phyloP scores from a whole-genome alignment of 1,140 invertebrate genomes.

The Anoplophora glabripennis region DNA sequence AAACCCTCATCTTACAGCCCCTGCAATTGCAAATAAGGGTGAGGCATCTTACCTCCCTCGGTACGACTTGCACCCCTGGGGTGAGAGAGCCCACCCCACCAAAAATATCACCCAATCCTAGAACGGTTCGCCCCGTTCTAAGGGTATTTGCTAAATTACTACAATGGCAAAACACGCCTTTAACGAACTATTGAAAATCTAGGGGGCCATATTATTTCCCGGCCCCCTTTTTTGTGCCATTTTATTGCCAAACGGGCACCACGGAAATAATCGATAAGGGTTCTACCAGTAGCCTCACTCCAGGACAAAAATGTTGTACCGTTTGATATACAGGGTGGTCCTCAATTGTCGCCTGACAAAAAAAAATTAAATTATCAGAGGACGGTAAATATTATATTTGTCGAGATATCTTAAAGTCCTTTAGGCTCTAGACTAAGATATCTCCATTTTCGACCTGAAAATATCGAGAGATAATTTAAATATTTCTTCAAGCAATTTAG shows the following conservation, averaged over 20 bases:
- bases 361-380: too few relatives aligned
- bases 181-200: background rate
- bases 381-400: too few relatives aligned
- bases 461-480: too few relatives aligned
- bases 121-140: conserved; percentile 3
- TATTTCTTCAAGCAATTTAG: too few relatives aligned
- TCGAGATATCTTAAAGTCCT: too few relatives aligned
- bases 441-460: too few relatives aligned
- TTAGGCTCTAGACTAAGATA: too few relatives aligned
- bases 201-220: conserved; percentile 10
- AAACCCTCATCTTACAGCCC: background rate
- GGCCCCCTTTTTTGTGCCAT: conserved; percentile 12
- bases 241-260: background rate
- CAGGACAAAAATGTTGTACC: too few relatives aligned
- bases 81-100: conserved; percentile 13
- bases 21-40: background rate
- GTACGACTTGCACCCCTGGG: background rate
- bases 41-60: conserved; percentile 2
- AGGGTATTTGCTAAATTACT: conserved; percentile 16
- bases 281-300: too few relatives aligned
- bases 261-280: too few relatives aligned
- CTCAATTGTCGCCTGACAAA: too few relatives aligned
- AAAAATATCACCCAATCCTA: conserved; percentile 15
- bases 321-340: too few relatives aligned
- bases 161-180: conserved; percentile 21